These are phyloP conservation scores for Diplazon laetatorius DNA, from an alignment of 2,888 invertebrate genomes.

Conservation along the genomic window DNA sequence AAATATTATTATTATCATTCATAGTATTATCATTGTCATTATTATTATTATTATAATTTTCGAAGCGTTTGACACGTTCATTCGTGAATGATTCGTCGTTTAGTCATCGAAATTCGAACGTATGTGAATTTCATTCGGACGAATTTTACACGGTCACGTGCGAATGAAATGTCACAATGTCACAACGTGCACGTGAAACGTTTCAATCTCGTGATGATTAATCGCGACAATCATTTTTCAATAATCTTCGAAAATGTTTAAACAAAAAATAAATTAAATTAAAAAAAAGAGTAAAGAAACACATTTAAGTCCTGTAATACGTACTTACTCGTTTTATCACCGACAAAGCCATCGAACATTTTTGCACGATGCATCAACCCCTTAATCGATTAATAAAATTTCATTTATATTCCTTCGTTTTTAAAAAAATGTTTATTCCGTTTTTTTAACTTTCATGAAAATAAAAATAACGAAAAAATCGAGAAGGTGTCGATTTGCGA, in stretches of 20 bases:
- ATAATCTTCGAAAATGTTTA: neutral
- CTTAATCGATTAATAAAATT: neutral
- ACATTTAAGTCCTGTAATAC: slow-evolving; percentile 26
- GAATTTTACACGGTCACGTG: slow-evolving; percentile 22
- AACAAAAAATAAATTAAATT: neutral
- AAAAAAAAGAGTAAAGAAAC: neutral
- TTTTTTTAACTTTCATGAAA: no score
- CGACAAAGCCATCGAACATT: slow-evolving; percentile 5
- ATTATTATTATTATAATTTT: no score
- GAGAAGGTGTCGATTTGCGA: no score
- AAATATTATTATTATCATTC: slow-evolving; percentile 12
- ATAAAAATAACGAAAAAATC: no score
- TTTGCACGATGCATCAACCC: slow-evolving; percentile 10
- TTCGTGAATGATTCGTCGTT: slow-evolving; percentile 8
- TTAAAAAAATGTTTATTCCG: neutral
- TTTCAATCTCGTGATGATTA: slow-evolving; percentile 11
- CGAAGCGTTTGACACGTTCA: neutral
- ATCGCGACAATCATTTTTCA: slow-evolving; percentile 6
- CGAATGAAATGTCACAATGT: slow-evolving; percentile 27
- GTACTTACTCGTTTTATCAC: slow-evolving; percentile 40
- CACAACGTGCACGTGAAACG: neutral
- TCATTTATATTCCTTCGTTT: no score
- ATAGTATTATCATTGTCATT: no score
- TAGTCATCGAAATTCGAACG: neutral
- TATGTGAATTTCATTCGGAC: slow-evolving; percentile 37